Conservation (phyloP, 2,888 invertebrate species). For the Bombylius major region DNA sequence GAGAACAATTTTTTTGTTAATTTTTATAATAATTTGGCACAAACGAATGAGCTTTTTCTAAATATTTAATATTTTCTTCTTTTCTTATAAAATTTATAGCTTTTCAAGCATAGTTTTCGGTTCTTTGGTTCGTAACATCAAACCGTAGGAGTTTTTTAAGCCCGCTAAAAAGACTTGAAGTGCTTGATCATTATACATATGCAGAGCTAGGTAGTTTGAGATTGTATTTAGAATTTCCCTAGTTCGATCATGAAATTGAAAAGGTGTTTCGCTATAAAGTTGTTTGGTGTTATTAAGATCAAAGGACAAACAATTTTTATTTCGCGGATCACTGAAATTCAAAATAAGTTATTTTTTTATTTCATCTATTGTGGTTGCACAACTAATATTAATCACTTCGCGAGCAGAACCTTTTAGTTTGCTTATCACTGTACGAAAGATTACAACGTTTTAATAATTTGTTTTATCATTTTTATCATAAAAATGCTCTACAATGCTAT, state of each 20-base stretch:
- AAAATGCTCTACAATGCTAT: no score
- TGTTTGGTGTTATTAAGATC: conserved; percentile 1
- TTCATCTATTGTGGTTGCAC: background rate
- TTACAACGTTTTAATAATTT: no score
- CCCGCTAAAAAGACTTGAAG: conserved; percentile 2
- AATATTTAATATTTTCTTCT: conserved; percentile 4
- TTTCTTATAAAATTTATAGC: conserved; percentile 1
- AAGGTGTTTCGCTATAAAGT: conserved; percentile 9
- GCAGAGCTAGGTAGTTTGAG: conserved; percentile 3
- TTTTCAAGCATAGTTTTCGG: background rate
- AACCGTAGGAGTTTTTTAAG: conserved; percentile 1
- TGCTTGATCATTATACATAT: background rate
- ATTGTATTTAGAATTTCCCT: conserved; percentile 4
- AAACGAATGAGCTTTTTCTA: background rate
- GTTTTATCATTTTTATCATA: no score
- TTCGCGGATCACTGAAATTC: background rate
- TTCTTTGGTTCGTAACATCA: conserved; percentile 3
- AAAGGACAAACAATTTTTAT: conserved; percentile 2
- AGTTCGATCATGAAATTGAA: conserved; percentile 1
- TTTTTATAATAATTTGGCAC: conserved; percentile 3
- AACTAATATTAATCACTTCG: no score
- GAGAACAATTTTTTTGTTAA: background rate
- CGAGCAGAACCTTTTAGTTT: no score
- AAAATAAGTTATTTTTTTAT: background rate
- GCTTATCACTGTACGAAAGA: no score